These are phyloP conservation scores for Hylia prasina DNA, from an alignment of 2,113 vertebrate species.

Conservation along the genomic window DNA sequence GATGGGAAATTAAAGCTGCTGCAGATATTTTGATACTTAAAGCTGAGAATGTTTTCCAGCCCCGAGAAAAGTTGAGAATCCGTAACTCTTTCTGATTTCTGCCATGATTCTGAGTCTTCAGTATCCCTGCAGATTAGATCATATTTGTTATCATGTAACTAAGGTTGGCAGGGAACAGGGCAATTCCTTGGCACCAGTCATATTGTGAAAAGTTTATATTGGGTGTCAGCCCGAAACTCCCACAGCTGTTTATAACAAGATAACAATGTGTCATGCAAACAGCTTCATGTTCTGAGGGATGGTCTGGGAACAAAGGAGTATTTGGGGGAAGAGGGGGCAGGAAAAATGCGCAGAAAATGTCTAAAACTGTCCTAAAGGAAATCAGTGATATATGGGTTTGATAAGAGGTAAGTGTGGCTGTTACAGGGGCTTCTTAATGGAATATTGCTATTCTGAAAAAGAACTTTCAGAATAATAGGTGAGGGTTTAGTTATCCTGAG, in stretches of 20 bases:
- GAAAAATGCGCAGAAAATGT: background rate
- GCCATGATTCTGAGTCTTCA: background rate
- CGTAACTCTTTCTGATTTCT: background rate
- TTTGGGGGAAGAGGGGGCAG: background rate
- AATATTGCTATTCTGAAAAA: background rate
- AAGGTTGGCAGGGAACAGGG: background rate
- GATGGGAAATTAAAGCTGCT: background rate
- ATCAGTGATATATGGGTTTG: background rate
- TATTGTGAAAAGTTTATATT: background rate
- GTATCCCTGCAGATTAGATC: background rate
- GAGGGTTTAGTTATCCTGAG: background rate
- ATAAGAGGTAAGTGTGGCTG: background rate
- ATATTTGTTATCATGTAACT: background rate
- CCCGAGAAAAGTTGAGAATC: background rate
- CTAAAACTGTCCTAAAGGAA: background rate
- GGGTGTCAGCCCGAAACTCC: background rate
- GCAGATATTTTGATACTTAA: background rate
- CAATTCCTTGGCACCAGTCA: background rate
- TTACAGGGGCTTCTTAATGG: background rate
- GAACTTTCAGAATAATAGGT: background rate
- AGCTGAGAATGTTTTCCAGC: background rate
- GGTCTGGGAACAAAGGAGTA: background rate
- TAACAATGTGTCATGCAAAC: background rate
- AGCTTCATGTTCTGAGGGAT: background rate
- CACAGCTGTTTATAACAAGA: background rate